Evolutionary conservation across 2,888 invertebrate species (phyloP).

Genomic region (Drosophila ustulata): DNA sequence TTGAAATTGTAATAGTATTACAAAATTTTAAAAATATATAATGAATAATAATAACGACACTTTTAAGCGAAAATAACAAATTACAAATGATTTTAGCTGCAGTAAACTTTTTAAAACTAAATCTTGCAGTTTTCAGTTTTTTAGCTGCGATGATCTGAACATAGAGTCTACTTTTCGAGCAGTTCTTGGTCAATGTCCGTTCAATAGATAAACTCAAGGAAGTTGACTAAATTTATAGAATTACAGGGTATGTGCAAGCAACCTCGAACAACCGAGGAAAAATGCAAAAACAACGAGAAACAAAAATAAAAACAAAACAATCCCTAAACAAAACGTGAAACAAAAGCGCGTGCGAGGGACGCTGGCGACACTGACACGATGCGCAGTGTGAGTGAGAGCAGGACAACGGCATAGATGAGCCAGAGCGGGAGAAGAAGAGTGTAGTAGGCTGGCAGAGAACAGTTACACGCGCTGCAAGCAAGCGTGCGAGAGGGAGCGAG

Average conservation of each 20-base stretch:
- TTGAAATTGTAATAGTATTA: too few relatives aligned
- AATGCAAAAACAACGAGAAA: slow-evolving; percentile 24
- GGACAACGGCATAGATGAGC: slow-evolving; percentile 43
- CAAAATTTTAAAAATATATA: too few relatives aligned
- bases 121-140: too few relatives aligned
- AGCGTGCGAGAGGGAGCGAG: slow-evolving; percentile 15
- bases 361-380: slow-evolving; percentile 29
- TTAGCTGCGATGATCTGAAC: too few relatives aligned
- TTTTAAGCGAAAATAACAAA: too few relatives aligned
- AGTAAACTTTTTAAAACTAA: too few relatives aligned
- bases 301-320: slow-evolving; percentile 43
- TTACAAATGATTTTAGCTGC: too few relatives aligned
- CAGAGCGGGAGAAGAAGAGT: slow-evolving; percentile 11
- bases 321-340: slow-evolving; percentile 61
- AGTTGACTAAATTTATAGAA: neutral
- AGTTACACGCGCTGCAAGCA: slow-evolving; percentile 55
- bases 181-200: too few relatives aligned
- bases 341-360: slow-evolving; percentile 59
- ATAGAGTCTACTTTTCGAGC: too few relatives aligned
- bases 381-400: slow-evolving; percentile 55
- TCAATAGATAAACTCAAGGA: too few relatives aligned
- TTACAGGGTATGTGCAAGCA: slow-evolving; percentile 41
- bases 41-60: too few relatives aligned
- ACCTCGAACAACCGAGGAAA: slow-evolving; percentile 25
- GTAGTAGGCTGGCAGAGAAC: slow-evolving; percentile 16